A percentile compares a stretch with the other conserved stretches of the same genome.
phyloP scores from a whole-genome alignment of 2,113 vertebrate genomes.

The Pituophis catenifer region DNA sequence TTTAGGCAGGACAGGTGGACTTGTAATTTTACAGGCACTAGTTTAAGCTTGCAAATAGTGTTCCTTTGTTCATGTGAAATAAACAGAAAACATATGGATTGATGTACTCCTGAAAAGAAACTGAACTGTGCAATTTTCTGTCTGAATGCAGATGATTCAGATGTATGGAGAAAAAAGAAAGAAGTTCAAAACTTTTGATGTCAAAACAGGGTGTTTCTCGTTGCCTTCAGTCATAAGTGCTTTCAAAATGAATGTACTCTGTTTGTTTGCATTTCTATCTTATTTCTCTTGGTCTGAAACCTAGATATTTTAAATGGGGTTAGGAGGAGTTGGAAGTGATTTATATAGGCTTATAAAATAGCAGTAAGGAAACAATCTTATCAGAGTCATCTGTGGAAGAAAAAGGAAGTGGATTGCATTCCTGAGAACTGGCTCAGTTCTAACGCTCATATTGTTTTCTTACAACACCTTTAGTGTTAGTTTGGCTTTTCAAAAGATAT shows the following conservation, averaged over 20 bases:
- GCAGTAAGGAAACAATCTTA: not conserved
- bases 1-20: not conserved
- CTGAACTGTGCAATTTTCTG: not conserved
- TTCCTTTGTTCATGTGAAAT: conserved; percentile 3
- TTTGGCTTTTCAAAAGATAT: conserved; percentile 1
- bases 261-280: not conserved
- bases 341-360: not conserved
- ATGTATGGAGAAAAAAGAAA: not conserved
- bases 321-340: not conserved
- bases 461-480: conserved; percentile 5
- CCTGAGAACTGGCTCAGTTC: not conserved
- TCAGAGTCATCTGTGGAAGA: not conserved
- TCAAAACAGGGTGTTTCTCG: not conserved
- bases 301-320: not conserved
- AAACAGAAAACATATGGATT: conserved; percentile 8
- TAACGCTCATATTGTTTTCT: not conserved
- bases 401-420: conserved; percentile 8
- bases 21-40: not conserved
- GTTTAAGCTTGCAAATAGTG: conserved; percentile 3
- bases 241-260: not conserved
- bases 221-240: not conserved
- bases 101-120: not conserved
- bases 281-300: not conserved
- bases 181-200: not conserved
- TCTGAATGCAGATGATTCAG: not conserved